phyloP scores from a whole-genome alignment of 2,888 invertebrate species.

The Leucophora obtusa region DNA sequence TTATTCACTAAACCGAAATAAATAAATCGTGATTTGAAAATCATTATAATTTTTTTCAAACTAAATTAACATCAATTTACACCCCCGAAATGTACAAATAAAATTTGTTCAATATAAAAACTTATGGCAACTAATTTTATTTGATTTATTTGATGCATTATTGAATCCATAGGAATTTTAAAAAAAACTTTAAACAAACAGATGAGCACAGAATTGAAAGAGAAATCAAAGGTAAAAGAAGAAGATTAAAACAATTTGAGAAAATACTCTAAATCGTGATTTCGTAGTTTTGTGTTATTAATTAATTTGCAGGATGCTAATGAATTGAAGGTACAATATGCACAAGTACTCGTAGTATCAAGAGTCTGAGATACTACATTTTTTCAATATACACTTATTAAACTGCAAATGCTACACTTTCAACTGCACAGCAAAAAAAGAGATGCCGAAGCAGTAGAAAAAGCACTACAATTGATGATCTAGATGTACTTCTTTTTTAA shows the following conservation, averaged over 20 bases:
- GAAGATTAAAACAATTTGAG: background rate
- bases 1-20: background rate
- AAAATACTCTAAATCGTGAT: slow-evolving; percentile 49
- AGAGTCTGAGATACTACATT: too few species aligned
- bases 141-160: background rate
- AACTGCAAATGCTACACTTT: too few species aligned
- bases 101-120: background rate
- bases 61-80: slow-evolving; percentile 26
- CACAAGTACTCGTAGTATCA: background rate
- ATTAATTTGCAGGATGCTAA: slow-evolving; percentile 65
- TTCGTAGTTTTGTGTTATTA: slow-evolving; percentile 66
- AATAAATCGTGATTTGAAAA: slow-evolving; percentile 17
- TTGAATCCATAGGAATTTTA: too few species aligned
- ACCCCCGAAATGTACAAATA: background rate
- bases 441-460: too few species aligned
- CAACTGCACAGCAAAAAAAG: too few species aligned
- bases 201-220: background rate
- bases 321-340: slow-evolving; percentile 55
- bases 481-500: too few species aligned
- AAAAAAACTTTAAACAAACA: background rate
- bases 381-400: too few species aligned
- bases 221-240: slow-evolving; percentile 34
- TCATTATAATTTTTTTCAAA: slow-evolving; percentile 22
- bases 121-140: background rate
- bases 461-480: too few species aligned